These are phyloP conservation scores for Aphis gossypii DNA, from an alignment of 1,140 invertebrate species.

Conservation along the genomic window DNA sequence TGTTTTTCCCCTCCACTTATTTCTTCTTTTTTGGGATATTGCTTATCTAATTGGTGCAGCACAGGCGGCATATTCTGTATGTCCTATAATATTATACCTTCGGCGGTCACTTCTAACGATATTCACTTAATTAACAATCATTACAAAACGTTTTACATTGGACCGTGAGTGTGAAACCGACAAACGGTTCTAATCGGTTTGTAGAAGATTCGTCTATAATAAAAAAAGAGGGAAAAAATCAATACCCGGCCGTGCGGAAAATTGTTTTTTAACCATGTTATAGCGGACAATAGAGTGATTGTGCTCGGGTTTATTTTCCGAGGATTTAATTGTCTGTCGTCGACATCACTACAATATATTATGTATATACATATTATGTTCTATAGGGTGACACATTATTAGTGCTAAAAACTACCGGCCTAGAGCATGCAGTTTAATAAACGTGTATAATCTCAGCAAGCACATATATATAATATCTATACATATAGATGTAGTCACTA, in stretches of 20 bases:
- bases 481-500: slow-evolving; percentile 3
- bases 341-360: slow-evolving; percentile 16
- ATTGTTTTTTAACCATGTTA: slow-evolving; percentile 58
- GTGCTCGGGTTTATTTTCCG: slow-evolving; percentile 30
- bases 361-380: neutral
- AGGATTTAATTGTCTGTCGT: slow-evolving; percentile 55
- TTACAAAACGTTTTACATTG: slow-evolving; percentile 42
- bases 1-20: neutral
- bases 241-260: slow-evolving; percentile 52
- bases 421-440: neutral
- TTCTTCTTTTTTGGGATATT: neutral
- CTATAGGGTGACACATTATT: slow-evolving; percentile 40
- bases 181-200: slow-evolving; percentile 43
- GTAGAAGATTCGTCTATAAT: neutral
- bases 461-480: neutral
- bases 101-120: slow-evolving; percentile 37
- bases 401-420: slow-evolving; percentile 16
- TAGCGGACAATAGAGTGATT: slow-evolving; percentile 41
- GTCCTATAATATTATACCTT: neutral
- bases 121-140: slow-evolving; percentile 49
- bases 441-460: neutral
- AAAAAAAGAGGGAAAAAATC: slow-evolving; percentile 41
- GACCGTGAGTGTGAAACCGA: neutral
- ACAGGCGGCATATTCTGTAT: neutral
- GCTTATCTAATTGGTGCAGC: slow-evolving; percentile 49